Evolutionary conservation across 2,888 invertebrate genomes (phyloP), one percentile per base, ranked within the genome.

Genomic region (Philaethria dido): DNA sequence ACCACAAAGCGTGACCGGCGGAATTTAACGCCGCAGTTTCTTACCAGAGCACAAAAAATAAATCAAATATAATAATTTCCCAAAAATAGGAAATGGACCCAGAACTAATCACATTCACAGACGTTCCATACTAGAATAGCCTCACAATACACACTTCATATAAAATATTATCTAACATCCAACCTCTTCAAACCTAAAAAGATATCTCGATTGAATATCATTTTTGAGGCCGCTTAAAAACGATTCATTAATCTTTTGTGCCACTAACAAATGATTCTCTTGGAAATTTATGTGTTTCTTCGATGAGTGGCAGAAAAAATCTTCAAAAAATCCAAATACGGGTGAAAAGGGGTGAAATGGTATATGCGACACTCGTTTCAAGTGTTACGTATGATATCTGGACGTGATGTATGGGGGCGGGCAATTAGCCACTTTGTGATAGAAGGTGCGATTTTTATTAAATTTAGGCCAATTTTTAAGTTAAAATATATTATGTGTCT

Each of bases 261-360:
- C 60, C 68, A 68, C 47, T 47, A 50, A 70, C 70, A 70, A 70
- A 70, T 70, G 68, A 66, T 68, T 63, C 65, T 62, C 60, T 62
- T 54, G 68, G 48, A 63, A 61, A 68, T 62, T 65, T 70, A 68
- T 70, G 68, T 65, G 68, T 68, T 62, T 48, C 59, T 59, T 68
- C 64, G 68, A 48, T 48, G 70, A 70, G 70, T 68, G 70, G 70
- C 33, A 57, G 62, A 70, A 70, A 70, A 65, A 59, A 60, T 54
- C 55, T 11, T 0, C 14, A 52, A 70, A 70, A 70, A 68, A 60
- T 68, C 42, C 68, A 61, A 59, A 63, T 63, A 60, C 48, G 68
- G 60, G 65, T 70, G 68, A 66, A 70, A 70, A 50, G 25, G 50
- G 50, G 50, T 50, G 9, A 29, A 52, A n/a, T n/a, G n/a, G 52